A percentile compares a stretch with the other conserved stretches of the same genome.
phyloP scores from a whole-genome alignment of 2,113 vertebrate genomes.

The Pelecanus crispus region DNA sequence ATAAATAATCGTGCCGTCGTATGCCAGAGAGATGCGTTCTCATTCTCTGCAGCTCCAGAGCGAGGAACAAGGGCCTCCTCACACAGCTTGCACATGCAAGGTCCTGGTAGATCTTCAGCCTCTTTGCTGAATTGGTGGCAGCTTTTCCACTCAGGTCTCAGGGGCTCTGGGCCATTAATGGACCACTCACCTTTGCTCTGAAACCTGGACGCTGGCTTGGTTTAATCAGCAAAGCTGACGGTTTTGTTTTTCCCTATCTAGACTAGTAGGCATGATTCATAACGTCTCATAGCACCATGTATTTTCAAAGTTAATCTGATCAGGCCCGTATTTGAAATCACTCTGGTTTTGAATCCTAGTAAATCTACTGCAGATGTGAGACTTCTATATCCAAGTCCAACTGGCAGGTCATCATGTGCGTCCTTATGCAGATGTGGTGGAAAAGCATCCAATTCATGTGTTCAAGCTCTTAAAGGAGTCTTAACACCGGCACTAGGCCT shows the following conservation, averaged over 20 bases:
- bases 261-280: neutral
- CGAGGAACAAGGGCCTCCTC: neutral
- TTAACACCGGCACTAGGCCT: neutral
- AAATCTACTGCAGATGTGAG: conserved; percentile 46
- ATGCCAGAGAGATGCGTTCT: neutral
- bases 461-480: conserved; percentile 9
- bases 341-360: neutral
- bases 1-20: accelerated
- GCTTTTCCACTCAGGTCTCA: neutral
- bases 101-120: neutral
- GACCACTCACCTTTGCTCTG: neutral
- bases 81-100: neutral
- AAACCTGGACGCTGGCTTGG: neutral
- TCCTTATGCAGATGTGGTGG: conserved; percentile 19
- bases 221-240: neutral
- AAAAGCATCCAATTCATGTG: neutral
- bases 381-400: neutral
- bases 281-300: neutral
- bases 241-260: neutral
- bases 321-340: neutral
- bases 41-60: neutral
- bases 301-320: neutral
- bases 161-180: neutral
- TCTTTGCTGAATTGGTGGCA: neutral
- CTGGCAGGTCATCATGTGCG: conserved; percentile 19